Conservation (phyloP, 2,113 vertebrate species). For the Ammospiza caudacuta region DNA sequence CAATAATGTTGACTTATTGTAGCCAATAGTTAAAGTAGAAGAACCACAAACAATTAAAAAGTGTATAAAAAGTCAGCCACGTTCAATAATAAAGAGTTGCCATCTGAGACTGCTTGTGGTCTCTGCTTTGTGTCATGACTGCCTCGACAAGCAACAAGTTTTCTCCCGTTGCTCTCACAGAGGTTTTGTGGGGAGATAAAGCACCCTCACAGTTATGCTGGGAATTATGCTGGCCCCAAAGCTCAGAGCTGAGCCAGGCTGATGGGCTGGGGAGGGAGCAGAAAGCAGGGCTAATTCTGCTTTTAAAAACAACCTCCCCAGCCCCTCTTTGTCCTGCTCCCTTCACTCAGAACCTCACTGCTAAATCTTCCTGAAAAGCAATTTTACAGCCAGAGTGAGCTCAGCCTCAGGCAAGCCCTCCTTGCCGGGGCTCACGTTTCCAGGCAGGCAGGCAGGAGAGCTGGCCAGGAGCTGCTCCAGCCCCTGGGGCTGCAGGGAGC, state of each 20-base stretch:
- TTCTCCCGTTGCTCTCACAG: neutral
- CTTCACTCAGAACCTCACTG: neutral
- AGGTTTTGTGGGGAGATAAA: neutral
- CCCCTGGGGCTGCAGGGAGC: neutral
- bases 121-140: too few species aligned
- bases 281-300: neutral
- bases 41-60: too few species aligned
- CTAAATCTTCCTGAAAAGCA: constrained; percentile 66
- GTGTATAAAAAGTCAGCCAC: too few species aligned
- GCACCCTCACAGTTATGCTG: neutral
- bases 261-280: neutral
- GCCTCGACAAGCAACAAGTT: too few species aligned
- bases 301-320: neutral
- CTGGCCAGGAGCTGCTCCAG: constrained; percentile 46
- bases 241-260: neutral
- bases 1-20: too few species aligned
- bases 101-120: too few species aligned
- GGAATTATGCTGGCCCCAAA: too few species aligned
- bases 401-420: constrained; percentile 63
- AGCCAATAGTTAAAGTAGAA: too few species aligned
- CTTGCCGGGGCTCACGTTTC: constrained; percentile 49
- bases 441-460: neutral
- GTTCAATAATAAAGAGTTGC: too few species aligned
- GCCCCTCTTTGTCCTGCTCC: neutral
- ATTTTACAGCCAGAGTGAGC: constrained; percentile 55